Conservation (phyloP, 2,113 vertebrate genomes). For the Callopanchax toddi region DNA sequence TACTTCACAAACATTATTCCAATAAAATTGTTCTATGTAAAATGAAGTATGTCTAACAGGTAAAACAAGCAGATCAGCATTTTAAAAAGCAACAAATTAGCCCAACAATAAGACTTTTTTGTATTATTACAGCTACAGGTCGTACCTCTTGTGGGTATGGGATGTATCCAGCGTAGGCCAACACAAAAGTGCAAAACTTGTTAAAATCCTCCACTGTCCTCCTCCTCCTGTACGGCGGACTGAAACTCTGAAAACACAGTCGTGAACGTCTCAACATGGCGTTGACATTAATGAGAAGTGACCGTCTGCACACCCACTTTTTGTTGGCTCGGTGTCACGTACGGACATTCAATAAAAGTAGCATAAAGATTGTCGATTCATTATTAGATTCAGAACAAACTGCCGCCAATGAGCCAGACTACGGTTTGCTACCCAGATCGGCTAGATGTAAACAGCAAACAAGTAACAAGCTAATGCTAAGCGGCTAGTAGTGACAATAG, state of each 20-base stretch:
- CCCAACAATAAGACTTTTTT: too few species aligned
- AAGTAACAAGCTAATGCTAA: slow-evolving; percentile 48
- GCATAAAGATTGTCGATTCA: background rate
- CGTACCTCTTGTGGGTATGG: slow-evolving; percentile 94
- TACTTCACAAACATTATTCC: too few species aligned
- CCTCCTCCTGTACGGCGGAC: slow-evolving; percentile 84
- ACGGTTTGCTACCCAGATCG: slow-evolving; percentile 41
- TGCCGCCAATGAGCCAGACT: slow-evolving; percentile 22
- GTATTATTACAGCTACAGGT: background rate
- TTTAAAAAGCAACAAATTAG: background rate
- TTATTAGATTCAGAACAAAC: slow-evolving; percentile 9
- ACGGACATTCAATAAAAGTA: background rate
- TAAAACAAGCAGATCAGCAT: background rate
- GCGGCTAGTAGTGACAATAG: background rate
- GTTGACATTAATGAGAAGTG: slow-evolving; percentile 22
- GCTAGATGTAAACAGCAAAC: slow-evolving; percentile 36
- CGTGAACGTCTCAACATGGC: slow-evolving; percentile 36
- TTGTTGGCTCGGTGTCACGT: background rate
- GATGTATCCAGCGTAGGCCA: slow-evolving; percentile 98
- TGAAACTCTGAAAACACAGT: slow-evolving; percentile 82
- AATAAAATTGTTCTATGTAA: too few species aligned
- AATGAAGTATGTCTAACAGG: background rate
- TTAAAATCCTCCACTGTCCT: slow-evolving; percentile 98
- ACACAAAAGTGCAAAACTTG: slow-evolving; percentile 97
- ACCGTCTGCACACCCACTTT: slow-evolving; percentile 5